phyloP scores from a whole-genome alignment of 2,888 invertebrate genomes.

The Spialia ferax region DNA sequence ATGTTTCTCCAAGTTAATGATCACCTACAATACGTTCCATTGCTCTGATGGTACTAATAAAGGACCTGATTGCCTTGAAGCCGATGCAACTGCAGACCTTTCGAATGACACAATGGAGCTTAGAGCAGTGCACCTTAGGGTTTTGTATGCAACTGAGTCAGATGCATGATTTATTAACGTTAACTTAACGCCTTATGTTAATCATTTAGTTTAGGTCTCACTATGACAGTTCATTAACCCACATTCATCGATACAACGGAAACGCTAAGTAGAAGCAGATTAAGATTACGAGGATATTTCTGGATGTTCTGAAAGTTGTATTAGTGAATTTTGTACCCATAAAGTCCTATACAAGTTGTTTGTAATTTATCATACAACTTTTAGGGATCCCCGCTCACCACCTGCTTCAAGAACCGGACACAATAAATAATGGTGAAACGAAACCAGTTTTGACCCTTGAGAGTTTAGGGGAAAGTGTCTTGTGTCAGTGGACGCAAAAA shows the following conservation, averaged over 20 bases:
- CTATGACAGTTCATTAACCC: not conserved
- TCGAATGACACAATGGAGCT: constrained; percentile 48
- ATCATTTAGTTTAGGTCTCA: not conserved
- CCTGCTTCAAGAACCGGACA: constrained; percentile 80
- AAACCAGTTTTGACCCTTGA: constrained; percentile 71
- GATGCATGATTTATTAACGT: constrained; percentile 21
- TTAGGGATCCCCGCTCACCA: constrained; percentile 56
- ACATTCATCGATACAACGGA: not conserved
- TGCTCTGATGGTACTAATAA: constrained; percentile 49
- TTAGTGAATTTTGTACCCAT: no score
- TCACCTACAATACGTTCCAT: constrained; percentile 40
- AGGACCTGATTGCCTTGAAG: constrained; percentile 51
- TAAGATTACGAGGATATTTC: not conserved
- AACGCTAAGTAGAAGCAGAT: not conserved
- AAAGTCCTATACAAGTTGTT: no score
- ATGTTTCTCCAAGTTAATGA: constrained; percentile 39
- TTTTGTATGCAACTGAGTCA: constrained; percentile 28
- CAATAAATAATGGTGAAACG: constrained; percentile 70
- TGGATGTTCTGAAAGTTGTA: not conserved
- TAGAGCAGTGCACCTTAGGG: constrained; percentile 40
- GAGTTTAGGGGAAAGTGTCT: constrained; percentile 59
- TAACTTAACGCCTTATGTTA: not conserved
- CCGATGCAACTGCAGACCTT: constrained; percentile 46
- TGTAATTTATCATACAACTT: constrained; percentile 57
- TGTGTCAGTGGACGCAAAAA: constrained; percentile 53